Base-by-base conservation (phyloP, 2,888 invertebrate species). In the Congeria kusceri region DNA sequence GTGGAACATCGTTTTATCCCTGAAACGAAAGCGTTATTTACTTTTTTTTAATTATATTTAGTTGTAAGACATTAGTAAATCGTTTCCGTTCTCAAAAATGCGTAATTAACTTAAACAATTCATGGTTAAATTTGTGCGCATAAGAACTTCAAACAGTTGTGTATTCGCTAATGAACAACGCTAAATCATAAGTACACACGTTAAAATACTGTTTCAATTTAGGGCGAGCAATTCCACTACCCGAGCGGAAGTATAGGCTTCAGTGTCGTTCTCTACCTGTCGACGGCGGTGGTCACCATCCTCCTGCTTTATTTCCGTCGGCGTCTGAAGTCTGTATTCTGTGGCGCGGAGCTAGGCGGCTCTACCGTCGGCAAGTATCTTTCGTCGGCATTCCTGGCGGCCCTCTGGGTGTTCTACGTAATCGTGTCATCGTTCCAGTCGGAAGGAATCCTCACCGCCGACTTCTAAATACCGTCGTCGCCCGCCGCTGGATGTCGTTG, bases 301-400 rank as follows among this genome's bases (percentile, higher is more conserved):
- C 78, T 86, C 1, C 78, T 95, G 1, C 90, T 95, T 0, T 78
- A 95, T 23, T 69, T 94, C 0, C 91, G 95, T 66, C 92, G 95
- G 72, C 91, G 95, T 66, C 92, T 95, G 72, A 94, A 91, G 77
- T 5, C 84, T 28, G 66, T 89, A 0, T 95, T 95, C 82, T 95
- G 95, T 27, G 92, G 93, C 65, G 95, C 94, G 0, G 95, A 95
- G 89, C 91, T 95, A 3, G 95, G 95, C 25, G 95, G 95, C 13
- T 94, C 95, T 3, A 79, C 82, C 1, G 86, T 83, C 1, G 87
- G 92, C 3, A 94, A 95, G 84, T 91, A 92, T 63, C 67, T 90
- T 2, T 92, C 94, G 11, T 94, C 92, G 15, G 80, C 91, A 4
- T 81, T 95, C 77, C 89, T 95, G 49, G 80, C 95, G 20, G 74